Base-by-base conservation (phyloP, 2,888 invertebrate genomes). In the Druceiella hillmani region DNA sequence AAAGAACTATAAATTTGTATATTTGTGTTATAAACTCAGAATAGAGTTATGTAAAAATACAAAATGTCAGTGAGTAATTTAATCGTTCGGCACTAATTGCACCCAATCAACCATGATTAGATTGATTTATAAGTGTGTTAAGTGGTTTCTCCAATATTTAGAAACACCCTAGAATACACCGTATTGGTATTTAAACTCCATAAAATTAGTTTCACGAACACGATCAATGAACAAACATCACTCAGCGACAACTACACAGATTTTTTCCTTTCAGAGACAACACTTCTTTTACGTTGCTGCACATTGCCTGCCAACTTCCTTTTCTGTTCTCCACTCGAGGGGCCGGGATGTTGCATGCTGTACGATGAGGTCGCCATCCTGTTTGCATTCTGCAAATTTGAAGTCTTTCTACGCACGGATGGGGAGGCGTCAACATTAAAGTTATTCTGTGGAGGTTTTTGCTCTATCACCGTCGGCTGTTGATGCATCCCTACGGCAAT, bases 221-320 rank as follows among this genome's bases (percentile, higher is more conserved):
- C n/a, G n/a, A n/a, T n/a, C n/a, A n/a, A n/a, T n/a, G n/a, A n/a
- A n/a, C n/a, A n/a, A n/a, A n/a, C n/a, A 20, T 9, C 20, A 5
- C 9, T 9, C 5, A 5, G 9, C 9, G 3, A 15, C 5, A 17
- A 61, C 62, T 68, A 69, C 57, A 66, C 66, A n/a, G 68, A 67
- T 46, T 64, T 66, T 41, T 72, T 72, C 31, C 71, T 51, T 29
- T 71, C 70, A 3, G 68, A 64, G 51, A 70, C 62, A 3, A 67
- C 67, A 1, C 68, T 62, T 2, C 70, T 57, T 44, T 71, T 71
- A 37, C 69, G 59, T 36, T 62, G 67, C 41, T 65, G 66, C 48
- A 66, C 64, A 42, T 63, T 66, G 3, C 71, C 71, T 14, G 70
- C 71, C 61, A 74, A 71, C 49, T 74, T 67, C 20, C 75, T 54